Evolutionary conservation across 2,888 invertebrate genomes (phyloP).

Genomic region (Phytoseiulus persimilis): DNA sequence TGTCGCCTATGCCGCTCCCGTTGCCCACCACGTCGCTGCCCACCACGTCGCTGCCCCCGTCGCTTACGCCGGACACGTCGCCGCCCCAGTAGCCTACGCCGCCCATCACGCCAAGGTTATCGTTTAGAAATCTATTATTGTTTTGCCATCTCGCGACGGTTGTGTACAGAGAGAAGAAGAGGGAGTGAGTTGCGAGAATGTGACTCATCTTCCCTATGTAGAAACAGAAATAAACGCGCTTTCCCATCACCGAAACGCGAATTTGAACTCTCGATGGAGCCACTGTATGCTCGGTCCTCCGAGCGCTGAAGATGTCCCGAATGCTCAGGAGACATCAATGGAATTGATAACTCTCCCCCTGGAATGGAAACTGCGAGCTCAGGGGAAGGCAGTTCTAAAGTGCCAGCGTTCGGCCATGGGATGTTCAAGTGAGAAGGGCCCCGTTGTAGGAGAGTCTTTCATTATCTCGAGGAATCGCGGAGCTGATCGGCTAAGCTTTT

Average conservation of each 20-base stretch:
- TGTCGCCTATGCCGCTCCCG: background rate
- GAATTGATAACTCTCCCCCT: background rate
- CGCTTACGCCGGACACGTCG: conserved; percentile 15
- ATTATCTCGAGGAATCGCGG: no score
- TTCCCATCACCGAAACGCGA: background rate
- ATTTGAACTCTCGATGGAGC: background rate
- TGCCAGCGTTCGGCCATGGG: no score
- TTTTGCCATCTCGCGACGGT: background rate
- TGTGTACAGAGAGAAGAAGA: background rate
- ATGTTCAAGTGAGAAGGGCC: no score
- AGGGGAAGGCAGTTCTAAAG: no score
- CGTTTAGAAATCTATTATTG: background rate
- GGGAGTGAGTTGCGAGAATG: background rate
- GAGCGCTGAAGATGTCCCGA: background rate
- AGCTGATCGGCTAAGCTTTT: no score
- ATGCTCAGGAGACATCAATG: background rate
- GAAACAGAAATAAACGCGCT: background rate
- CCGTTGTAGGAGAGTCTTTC: no score
- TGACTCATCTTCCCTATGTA: background rate
- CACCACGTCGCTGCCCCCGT: background rate
- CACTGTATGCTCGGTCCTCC: no score
- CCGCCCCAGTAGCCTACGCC: background rate
- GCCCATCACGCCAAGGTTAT: conserved; percentile 22
- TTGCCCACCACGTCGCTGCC: background rate
- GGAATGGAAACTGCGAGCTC: no score